Conservation (phyloP, 2,888 invertebrate genomes). For the Apotomis betuletana region DNA sequence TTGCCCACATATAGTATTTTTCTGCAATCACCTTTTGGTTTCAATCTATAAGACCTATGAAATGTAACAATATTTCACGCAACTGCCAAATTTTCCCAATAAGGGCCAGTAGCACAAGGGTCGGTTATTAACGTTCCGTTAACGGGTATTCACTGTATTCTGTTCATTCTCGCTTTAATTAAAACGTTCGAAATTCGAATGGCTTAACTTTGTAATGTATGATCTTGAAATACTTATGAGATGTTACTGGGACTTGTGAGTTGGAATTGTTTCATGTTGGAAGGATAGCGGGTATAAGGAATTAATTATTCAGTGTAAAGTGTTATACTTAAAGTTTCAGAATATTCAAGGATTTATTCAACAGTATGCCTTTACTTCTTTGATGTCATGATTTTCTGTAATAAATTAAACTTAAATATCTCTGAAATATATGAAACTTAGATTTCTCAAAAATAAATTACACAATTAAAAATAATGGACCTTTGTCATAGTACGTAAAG, state of each 20-base stretch:
- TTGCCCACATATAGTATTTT: too few relatives aligned
- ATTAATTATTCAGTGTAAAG: constrained; percentile 17
- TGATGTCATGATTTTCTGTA: too few relatives aligned
- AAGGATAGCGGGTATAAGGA: background rate
- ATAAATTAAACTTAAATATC: too few relatives aligned
- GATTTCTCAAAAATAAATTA: too few relatives aligned
- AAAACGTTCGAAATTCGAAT: constrained; percentile 31
- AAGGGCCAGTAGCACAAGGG: constrained; percentile 15
- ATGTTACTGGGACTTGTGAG: background rate
- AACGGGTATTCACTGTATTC: constrained; percentile 3
- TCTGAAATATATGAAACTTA: too few relatives aligned
- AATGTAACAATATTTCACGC: background rate
- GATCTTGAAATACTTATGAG: constrained; percentile 32
- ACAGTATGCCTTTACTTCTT: too few relatives aligned
- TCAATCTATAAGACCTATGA: background rate
- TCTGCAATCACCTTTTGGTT: too few relatives aligned
- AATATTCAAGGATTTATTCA: too few relatives aligned
- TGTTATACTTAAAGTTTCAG: too few relatives aligned
- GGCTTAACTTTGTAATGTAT: constrained; percentile 30
- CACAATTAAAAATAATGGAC: too few relatives aligned
- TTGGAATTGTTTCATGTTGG: constrained; percentile 14
- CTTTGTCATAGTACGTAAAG: too few relatives aligned
- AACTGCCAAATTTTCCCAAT: background rate
- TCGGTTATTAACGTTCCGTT: constrained; percentile 23
- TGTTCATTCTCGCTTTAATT: constrained; percentile 15